Conservation (phyloP, 1,140 invertebrate species). For the Neodiprion lecontei region DNA sequence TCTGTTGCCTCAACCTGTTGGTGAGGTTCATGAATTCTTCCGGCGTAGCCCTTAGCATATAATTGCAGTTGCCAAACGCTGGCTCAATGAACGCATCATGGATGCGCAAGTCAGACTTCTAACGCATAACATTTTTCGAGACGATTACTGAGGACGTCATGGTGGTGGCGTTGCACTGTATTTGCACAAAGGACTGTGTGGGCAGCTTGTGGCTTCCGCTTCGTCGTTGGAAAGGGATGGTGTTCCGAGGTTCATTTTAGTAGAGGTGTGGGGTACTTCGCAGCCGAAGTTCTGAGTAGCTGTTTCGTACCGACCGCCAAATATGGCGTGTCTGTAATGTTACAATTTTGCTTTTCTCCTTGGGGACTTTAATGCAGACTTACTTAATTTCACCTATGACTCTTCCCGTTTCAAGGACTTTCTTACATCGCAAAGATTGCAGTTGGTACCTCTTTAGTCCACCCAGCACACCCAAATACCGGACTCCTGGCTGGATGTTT, state of each 20-base stretch:
- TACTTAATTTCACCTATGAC: background rate
- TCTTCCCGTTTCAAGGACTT: background rate
- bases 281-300: background rate
- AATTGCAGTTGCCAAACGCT: background rate
- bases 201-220: background rate
- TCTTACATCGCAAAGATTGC: background rate
- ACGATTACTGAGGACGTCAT: conserved; percentile 1
- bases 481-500: too few relatives aligned
- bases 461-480: background rate
- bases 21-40: background rate
- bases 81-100: background rate
- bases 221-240: background rate
- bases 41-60: background rate
- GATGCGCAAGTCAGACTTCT: background rate
- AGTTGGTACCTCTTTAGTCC: background rate
- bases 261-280: conserved; percentile 7
- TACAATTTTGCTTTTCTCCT: background rate
- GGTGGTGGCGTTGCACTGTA: conserved; percentile 9
- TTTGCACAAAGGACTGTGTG: background rate
- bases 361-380: background rate
- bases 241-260: background rate
- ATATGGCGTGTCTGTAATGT: background rate
- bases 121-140: background rate
- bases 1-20: conserved; percentile 8
- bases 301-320: background rate